Base-by-base conservation (phyloP, 2,797 vertebrate genomes). In the Dryobates pubescens region DNA sequence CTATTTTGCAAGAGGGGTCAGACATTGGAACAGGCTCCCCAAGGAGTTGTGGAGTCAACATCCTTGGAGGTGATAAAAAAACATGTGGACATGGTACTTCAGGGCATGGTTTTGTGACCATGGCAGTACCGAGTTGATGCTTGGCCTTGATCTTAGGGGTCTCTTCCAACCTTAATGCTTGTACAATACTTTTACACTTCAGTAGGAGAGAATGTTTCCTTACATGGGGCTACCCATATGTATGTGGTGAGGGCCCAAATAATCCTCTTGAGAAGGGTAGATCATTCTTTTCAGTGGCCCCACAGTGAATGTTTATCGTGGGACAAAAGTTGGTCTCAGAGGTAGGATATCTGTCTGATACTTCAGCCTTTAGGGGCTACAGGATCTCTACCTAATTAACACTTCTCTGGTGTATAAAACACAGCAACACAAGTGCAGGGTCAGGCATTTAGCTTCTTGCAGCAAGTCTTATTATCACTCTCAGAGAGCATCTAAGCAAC, bases 401-500 rank as follows among this genome's bases (percentile, higher is more conserved):
- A 38, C 75, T 93, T 92, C 41, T 75, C 76, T 92, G 64, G 79
- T 45, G 45, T 88, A 73, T 86, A 91, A 88, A 95, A 67, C 62
- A 89, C 88, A 89, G 73, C 67, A 92, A 62, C 61, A 75, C 74
- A 91, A 93, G 64, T 38, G 27, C 36, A 24, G 76, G 86, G 96
- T 92, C 94, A 95, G 71, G 87, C 56, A 58, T 85, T 91, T 65
- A 65, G 13, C 49, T 84, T 89, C 90, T 93, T 78, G 27, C 24
- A 93, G 67, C 64, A 96, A 93, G 95, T 96, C 84, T 79, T 95
- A 70, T 96, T 93, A 93, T 87, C 93, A 61, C 83, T 91, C 89
- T 80, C 1, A 0, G 73, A 68, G 90, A 91, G 26, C 57, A 91
- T 87, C 85, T 70, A 82, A 94, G 86, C 76, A 79, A 54, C 16